Evolutionary conservation across 2,113 vertebrate genomes (phyloP).

Genomic region (Oncorhynchus kisutch): DNA sequence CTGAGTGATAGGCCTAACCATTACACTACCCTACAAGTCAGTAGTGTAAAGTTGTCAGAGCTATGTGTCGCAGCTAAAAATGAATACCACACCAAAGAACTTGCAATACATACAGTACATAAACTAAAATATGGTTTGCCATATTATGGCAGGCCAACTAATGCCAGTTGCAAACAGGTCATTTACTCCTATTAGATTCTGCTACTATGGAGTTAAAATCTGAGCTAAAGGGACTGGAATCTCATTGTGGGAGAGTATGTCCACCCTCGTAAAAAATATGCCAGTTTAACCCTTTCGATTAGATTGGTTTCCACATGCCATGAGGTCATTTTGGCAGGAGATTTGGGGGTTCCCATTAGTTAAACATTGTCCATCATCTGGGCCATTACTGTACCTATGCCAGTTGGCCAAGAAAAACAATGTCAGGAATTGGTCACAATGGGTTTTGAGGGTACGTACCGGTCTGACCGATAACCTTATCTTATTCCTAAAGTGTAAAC

Average conservation of each 20-base stretch:
- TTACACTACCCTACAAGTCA: background rate
- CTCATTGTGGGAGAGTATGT: background rate
- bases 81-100: background rate
- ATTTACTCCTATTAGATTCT: background rate
- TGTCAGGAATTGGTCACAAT: background rate
- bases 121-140: background rate
- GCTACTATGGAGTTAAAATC: background rate
- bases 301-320: background rate
- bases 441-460: background rate
- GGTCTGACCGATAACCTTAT: background rate
- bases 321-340: background rate
- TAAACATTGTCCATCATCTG: background rate
- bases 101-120: background rate
- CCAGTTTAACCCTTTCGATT: background rate
- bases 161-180: background rate
- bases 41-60: background rate
- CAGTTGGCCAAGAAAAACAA: background rate
- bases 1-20: background rate
- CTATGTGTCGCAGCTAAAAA: background rate
- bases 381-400: background rate
- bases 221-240: background rate
- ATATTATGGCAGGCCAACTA: background rate
- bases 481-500: background rate
- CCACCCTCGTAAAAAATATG: background rate
- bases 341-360: background rate